Percentiles rank a stretch among this genome's conserved stretches.
These are phyloP conservation scores for Ambastaia sidthimunki DNA, from an alignment of 2,797 vertebrate genomes.

Conservation along the genomic window DNA sequence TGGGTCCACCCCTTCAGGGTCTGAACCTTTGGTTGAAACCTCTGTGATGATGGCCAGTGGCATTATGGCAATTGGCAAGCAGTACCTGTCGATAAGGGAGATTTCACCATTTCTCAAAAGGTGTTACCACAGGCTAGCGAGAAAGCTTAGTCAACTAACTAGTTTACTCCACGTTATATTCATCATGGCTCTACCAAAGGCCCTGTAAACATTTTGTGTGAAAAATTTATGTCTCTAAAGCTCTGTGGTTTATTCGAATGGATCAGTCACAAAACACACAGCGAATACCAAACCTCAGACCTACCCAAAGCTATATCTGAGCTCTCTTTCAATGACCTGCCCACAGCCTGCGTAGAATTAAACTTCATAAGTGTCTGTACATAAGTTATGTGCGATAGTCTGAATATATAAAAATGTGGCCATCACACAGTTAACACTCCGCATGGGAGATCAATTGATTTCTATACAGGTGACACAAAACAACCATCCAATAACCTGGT, in stretches of 20 bases:
- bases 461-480: no score
- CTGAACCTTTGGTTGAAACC: slow-evolving; percentile 51
- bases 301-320: background rate
- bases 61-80: slow-evolving; percentile 20
- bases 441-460: no score
- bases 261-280: background rate
- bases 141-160: slow-evolving; percentile 28
- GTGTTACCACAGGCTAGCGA: slow-evolving; percentile 6
- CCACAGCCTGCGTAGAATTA: background rate
- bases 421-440: no score
- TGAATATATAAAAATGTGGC: no score
- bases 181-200: background rate
- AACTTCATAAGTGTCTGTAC: no score
- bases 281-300: background rate
- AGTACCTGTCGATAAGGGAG: slow-evolving; percentile 23
- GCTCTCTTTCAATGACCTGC: background rate
- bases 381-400: no score
- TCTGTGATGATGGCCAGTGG: slow-evolving; percentile 27
- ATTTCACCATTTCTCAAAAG: slow-evolving; percentile 38
- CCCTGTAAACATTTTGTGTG: slow-evolving; percentile 14
- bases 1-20: slow-evolving; percentile 30
- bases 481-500: no score
- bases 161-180: slow-evolving; percentile 23
- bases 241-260: background rate
- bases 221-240: background rate